Evolutionary conservation across 2,888 invertebrate species (phyloP).

Genomic region (Sclerodermus sp.): DNA sequence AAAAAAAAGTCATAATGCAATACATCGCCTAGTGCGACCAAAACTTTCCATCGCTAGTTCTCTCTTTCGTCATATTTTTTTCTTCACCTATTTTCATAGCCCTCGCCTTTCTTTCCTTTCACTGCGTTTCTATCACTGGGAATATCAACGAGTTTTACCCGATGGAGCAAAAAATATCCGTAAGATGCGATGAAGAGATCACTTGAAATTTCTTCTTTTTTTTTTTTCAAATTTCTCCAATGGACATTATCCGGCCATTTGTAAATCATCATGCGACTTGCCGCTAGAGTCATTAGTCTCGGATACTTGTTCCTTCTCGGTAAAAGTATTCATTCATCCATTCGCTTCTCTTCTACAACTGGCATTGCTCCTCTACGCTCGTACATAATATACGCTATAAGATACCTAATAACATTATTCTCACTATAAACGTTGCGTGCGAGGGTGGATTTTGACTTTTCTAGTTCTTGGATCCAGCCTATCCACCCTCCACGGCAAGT

Average conservation of each 20-base stretch:
- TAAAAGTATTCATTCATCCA: constrained; percentile 12
- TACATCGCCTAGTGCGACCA: constrained; percentile 6
- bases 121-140: too few relatives aligned
- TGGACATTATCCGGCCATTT: too few relatives aligned
- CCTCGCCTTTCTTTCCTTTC: constrained; percentile 9
- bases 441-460: constrained; percentile 16
- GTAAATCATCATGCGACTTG: not conserved
- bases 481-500: constrained; percentile 14
- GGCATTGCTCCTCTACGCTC: constrained; percentile 42
- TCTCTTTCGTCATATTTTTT: constrained; percentile 11
- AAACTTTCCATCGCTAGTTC: constrained; percentile 14
- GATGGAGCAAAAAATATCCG: too few relatives aligned
- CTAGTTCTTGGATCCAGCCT: not conserved
- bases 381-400: constrained; percentile 40
- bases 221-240: too few relatives aligned
- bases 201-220: too few relatives aligned
- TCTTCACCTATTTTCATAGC: constrained; percentile 14
- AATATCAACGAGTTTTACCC: too few relatives aligned
- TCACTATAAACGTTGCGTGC: constrained; percentile 42
- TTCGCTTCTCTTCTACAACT: constrained; percentile 44
- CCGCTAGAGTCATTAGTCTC: constrained; percentile 25
- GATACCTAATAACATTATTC: constrained; percentile 50
- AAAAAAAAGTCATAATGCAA: constrained; percentile 11
- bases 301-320: constrained; percentile 25
- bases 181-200: too few relatives aligned